Conservation (phyloP, 1,140 invertebrate genomes). For the Rhyzopertha dominica region DNA sequence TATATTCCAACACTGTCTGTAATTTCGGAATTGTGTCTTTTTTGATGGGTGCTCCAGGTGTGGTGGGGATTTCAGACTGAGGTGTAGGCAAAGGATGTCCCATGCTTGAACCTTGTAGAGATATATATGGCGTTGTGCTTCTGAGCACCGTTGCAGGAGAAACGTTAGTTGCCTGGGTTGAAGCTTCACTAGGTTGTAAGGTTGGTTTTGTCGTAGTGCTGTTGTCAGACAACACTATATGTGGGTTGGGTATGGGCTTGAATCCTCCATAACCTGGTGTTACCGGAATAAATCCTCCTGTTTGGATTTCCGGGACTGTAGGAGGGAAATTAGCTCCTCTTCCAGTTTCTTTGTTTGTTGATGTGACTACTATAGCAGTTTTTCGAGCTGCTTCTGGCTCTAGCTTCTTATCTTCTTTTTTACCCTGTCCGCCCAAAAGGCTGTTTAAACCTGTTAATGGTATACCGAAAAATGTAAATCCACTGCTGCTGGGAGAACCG, state of each 20-base stretch:
- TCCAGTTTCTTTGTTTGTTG: not conserved
- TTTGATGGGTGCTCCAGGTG: not conserved
- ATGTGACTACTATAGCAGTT: conserved; percentile 21
- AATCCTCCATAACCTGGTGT: conserved; percentile 66
- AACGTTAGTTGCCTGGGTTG: not conserved
- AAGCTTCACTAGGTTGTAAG: too few species aligned
- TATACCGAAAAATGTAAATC: conserved; percentile 80
- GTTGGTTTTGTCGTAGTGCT: too few species aligned
- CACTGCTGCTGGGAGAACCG: conserved; percentile 50
- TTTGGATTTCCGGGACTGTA: conserved; percentile 60
- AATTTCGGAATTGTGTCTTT: conserved; percentile 1
- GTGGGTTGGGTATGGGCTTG: conserved; percentile 52
- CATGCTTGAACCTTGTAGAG: conserved; percentile 6
- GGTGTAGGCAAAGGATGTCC: conserved; percentile 15
- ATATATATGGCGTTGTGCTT: not conserved
- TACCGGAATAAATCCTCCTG: conserved; percentile 68
- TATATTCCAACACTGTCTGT: too few species aligned
- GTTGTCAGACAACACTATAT: too few species aligned
- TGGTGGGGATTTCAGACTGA: not conserved
- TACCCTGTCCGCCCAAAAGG: conserved; percentile 54
- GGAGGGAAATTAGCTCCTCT: conserved; percentile 29
- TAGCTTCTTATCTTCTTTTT: conserved; percentile 21
- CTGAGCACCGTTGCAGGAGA: not conserved
- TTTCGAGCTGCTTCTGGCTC: conserved; percentile 8
- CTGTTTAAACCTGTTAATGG: conserved; percentile 66